Evolutionary conservation across 2,797 vertebrate genomes (phyloP).

Genomic region (Rhinella marina): DNA sequence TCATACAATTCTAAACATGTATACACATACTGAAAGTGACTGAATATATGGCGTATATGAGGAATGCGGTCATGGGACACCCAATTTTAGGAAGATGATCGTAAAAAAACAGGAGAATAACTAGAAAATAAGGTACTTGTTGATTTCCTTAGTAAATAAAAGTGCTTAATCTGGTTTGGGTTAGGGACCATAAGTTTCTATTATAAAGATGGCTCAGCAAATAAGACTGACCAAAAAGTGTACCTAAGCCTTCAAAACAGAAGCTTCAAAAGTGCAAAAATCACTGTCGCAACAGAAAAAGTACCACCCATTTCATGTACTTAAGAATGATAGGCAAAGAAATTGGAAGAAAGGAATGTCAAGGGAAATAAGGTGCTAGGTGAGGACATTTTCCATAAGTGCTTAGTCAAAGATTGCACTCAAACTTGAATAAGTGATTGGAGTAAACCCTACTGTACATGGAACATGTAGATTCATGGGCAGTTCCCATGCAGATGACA

Average conservation of each 20-base stretch:
- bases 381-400: constrained; percentile 47
- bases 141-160: constrained; percentile 3
- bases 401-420: constrained; percentile 41
- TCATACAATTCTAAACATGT: neutral
- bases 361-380: constrained; percentile 53
- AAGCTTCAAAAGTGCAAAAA: neutral
- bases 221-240: neutral
- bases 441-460: neutral
- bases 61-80: neutral
- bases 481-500: constrained; percentile 2
- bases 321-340: neutral
- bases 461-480: neutral
- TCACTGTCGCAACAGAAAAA: neutral
- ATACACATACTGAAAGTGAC: neutral
- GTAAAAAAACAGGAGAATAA: neutral
- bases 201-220: neutral
- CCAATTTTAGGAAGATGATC: neutral
- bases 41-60: neutral
- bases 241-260: neutral
- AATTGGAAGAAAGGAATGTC: neutral
- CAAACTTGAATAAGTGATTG: constrained; percentile 7
- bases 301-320: no score
- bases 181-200: neutral
- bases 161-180: constrained; percentile 3
- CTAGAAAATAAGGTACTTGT: neutral